Evolutionary conservation across 2,113 vertebrate genomes (phyloP).

Genomic region (Phylloscopus whistleri): DNA sequence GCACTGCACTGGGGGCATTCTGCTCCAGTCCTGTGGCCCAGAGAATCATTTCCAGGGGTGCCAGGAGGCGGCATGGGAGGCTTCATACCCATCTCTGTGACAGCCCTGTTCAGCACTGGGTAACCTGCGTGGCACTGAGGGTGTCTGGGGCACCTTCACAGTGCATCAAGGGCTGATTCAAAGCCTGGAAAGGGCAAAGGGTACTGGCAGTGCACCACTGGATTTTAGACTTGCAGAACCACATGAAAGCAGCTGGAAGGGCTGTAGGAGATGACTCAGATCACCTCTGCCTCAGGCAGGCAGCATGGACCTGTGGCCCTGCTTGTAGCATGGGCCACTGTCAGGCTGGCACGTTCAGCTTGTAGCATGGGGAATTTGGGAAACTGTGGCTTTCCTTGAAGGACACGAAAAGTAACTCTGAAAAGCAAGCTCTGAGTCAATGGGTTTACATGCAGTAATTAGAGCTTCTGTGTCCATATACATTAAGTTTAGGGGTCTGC

Average conservation of each 20-base stretch:
- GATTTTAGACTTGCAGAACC: not conserved
- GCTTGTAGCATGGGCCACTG: not conserved
- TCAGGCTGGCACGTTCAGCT: not conserved
- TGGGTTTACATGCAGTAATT: not conserved
- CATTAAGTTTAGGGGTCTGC: not conserved
- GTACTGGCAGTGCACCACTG: not conserved
- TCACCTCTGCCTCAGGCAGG: not conserved
- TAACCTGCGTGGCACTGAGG: accelerated
- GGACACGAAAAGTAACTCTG: not conserved
- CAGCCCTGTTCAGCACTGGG: not conserved
- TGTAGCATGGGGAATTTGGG: not conserved
- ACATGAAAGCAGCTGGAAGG: not conserved
- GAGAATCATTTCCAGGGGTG: not conserved
- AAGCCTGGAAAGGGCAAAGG: not conserved
- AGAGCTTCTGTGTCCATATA: not conserved
- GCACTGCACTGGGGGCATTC: accelerated
- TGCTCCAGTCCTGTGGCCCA: not conserved
- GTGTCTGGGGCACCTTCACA: not conserved
- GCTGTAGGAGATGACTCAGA: not conserved
- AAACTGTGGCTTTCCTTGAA: not conserved
- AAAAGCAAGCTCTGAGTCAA: not conserved
- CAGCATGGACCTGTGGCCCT: not conserved
- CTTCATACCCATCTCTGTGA: not conserved
- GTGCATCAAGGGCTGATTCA: not conserved
- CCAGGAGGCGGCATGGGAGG: not conserved